phyloP scores from a whole-genome alignment of 2,797 vertebrate genomes.

The Falco berigora region DNA sequence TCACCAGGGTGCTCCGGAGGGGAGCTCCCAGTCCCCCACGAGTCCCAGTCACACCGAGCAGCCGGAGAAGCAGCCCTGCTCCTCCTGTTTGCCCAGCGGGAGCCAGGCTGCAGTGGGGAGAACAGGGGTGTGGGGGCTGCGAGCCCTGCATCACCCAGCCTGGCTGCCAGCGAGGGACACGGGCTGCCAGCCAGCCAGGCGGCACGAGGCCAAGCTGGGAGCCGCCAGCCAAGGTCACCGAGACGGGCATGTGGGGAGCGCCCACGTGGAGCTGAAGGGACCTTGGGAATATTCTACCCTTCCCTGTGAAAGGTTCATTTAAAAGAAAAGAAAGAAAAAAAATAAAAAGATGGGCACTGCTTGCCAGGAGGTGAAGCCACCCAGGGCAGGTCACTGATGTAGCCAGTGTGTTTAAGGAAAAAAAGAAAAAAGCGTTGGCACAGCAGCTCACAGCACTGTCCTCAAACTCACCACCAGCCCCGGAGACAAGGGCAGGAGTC shows the following conservation, averaged over 20 bases:
- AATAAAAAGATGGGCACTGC: background rate
- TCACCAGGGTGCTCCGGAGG: fast-evolving
- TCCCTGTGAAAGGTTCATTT: background rate
- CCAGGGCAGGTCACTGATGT: fast-evolving
- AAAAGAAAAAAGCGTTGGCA: background rate
- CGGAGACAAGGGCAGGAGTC: background rate
- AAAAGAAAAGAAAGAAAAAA: background rate
- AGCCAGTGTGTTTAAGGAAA: background rate
- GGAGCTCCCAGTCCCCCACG: fast-evolving
- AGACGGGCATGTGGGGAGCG: fast-evolving
- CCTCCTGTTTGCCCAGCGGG: background rate
- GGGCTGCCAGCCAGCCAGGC: background rate
- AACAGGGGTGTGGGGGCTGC: background rate
- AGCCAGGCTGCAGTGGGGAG: fast-evolving
- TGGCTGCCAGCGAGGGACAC: background rate
- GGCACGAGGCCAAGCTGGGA: fast-evolving
- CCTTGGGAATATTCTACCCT: background rate
- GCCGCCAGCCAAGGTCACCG: background rate
- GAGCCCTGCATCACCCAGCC: background rate
- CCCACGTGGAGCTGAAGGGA: background rate
- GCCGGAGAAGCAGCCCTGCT: background rate
- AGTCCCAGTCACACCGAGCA: background rate
- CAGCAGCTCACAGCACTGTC: background rate
- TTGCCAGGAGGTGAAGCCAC: background rate
- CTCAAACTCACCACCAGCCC: fast-evolving